Evolutionary conservation across 2,888 invertebrate species (phyloP).

Genomic region (Cacoxenus indagator): DNA sequence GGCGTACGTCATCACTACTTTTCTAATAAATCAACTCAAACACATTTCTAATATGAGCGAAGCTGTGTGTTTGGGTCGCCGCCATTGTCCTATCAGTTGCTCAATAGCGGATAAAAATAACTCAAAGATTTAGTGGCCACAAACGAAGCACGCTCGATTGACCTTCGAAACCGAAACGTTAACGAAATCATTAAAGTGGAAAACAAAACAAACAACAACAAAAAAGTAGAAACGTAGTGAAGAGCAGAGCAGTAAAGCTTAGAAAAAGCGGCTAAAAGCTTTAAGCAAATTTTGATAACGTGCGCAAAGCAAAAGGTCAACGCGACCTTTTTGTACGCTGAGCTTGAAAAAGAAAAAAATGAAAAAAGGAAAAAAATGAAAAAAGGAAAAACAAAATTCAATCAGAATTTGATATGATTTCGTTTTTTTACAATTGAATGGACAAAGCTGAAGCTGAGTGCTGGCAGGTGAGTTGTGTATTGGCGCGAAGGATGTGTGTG

Average conservation of each 20-base stretch:
- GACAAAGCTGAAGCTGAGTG: slow-evolving; percentile 31
- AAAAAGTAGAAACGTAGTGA: too few relatives aligned
- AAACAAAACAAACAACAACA: not conserved
- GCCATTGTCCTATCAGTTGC: not conserved
- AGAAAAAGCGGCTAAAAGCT: not conserved
- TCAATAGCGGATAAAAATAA: not conserved
- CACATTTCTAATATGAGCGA: slow-evolving; percentile 2
- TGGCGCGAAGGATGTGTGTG: too few relatives aligned
- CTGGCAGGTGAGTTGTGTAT: not conserved
- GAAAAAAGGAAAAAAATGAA: not conserved
- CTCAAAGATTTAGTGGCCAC: slow-evolving; percentile 9
- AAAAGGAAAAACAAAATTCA: slow-evolving; percentile 31
- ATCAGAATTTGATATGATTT: slow-evolving; percentile 41
- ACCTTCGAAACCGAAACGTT: not conserved
- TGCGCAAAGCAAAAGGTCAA: not conserved
- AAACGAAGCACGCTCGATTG: not conserved
- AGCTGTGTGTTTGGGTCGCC: not conserved
- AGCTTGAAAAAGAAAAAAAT: not conserved
- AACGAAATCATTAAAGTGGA: not conserved
- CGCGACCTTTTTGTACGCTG: not conserved
- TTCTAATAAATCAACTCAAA: not conserved
- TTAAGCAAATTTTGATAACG: not conserved
- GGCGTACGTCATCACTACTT: not conserved
- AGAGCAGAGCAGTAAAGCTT: too few relatives aligned
- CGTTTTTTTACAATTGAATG: slow-evolving; percentile 46